phyloP scores from a whole-genome alignment of 2,797 vertebrate genomes.

The Hybognathus amarus region DNA sequence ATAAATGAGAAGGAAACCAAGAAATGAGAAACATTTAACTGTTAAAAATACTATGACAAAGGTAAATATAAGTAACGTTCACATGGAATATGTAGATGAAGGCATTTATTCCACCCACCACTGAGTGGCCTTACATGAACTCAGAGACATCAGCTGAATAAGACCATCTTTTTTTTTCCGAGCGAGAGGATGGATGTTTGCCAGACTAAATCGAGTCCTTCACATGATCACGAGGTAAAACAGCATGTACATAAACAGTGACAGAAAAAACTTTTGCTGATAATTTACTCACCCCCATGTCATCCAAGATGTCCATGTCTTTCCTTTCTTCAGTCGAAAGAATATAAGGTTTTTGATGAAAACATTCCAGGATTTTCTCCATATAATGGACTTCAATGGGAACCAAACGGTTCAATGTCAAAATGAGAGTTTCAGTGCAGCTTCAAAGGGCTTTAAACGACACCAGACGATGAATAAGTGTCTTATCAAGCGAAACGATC shows the following conservation, averaged over 20 bases:
- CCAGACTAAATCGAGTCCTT: not conserved
- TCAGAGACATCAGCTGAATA: conserved; percentile 2
- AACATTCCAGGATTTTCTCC: no score
- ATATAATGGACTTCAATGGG: no score
- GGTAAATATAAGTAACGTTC: not conserved
- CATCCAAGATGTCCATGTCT: no score
- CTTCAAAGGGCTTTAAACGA: no score
- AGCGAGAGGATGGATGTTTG: not conserved
- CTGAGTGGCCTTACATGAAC: conserved; percentile 34
- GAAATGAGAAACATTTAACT: not conserved
- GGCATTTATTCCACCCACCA: not conserved
- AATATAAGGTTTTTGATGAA: no score
- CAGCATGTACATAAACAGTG: not conserved
- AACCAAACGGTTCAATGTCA: no score
- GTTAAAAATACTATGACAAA: not conserved
- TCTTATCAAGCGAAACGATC: no score
- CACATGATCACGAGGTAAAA: conserved; percentile 12
- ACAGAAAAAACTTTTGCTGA: no score
- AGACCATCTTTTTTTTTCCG: conserved; percentile 28
- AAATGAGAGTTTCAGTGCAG: no score
- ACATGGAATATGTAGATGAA: not conserved
- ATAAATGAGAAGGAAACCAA: not conserved
- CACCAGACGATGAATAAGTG: no score
- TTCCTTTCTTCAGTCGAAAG: no score
- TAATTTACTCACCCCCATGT: no score